These are phyloP conservation scores for Melieria picta DNA, from an alignment of 2,888 invertebrate species.

Conservation along the genomic window DNA sequence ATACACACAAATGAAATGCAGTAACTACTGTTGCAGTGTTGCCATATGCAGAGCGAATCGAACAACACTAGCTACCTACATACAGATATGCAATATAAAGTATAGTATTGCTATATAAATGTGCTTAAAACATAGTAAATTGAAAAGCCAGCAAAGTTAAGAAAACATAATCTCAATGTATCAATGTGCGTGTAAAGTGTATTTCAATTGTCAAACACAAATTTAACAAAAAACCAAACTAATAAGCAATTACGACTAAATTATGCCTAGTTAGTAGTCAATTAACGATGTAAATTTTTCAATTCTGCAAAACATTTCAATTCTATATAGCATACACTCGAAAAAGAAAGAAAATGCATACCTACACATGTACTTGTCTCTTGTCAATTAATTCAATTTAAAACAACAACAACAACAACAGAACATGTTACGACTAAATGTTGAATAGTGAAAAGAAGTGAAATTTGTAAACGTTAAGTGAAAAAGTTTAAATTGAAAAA, in stretches of 20 bases:
- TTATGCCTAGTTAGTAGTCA: constrained; percentile 41
- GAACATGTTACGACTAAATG: too few species aligned
- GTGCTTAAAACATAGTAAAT: constrained; percentile 5
- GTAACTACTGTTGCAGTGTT: background rate
- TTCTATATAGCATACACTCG: background rate
- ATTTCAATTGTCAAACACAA: constrained; percentile 13
- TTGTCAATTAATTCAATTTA: too few species aligned
- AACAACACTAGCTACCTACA: background rate
- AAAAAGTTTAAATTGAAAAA: too few species aligned
- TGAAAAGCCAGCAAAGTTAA: background rate
- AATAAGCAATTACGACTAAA: constrained; percentile 24
- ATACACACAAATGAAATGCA: background rate
- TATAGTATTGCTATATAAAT: constrained; percentile 18
- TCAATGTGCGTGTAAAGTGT: background rate
- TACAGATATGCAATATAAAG: background rate
- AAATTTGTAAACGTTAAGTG: too few species aligned
- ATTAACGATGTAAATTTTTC: constrained; percentile 40
- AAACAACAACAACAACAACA: too few species aligned
- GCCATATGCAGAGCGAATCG: background rate
- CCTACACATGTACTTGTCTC: too few species aligned
- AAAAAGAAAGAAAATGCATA: too few species aligned
- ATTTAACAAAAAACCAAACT: constrained; percentile 20
- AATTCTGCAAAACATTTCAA: constrained; percentile 21
- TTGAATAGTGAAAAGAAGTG: too few species aligned
- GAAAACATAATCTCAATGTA: background rate